phyloP scores from a whole-genome alignment of 92 coral and sea anemone genomes.

The Porites lobata region DNA sequence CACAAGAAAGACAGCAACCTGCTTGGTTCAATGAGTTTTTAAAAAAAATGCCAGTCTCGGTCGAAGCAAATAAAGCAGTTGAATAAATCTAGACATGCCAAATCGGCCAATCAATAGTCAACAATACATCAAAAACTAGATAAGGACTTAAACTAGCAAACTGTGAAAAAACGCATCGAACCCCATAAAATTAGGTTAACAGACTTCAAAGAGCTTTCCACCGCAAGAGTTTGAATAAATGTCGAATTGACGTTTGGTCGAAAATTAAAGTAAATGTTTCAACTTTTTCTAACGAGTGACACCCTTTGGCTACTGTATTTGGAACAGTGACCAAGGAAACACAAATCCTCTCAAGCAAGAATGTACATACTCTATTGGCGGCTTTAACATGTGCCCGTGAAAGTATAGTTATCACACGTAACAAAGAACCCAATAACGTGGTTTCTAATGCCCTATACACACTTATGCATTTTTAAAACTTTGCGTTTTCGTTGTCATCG shows the following conservation, averaged over 20 bases:
- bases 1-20: conserved; percentile 29
- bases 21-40: conserved; percentile 9
- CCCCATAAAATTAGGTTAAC: not conserved
- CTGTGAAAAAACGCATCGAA: not conserved
- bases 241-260: not conserved
- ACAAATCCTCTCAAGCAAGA: not conserved
- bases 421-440: no score
- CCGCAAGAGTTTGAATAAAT: not conserved
- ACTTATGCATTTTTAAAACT: no score
- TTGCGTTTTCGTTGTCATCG: no score
- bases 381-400: no score
- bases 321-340: conserved; percentile 7
- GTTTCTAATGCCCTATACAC: no score
- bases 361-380: not conserved
- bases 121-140: not conserved
- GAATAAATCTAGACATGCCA: not conserved
- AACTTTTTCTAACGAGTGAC: not conserved
- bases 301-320: not conserved
- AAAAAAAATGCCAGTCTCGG: not conserved
- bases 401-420: no score
- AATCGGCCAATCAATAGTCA: no score
- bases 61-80: not conserved
- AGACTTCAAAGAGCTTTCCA: not conserved
- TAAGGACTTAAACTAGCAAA: not conserved
- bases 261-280: not conserved